Base-by-base conservation (phyloP, 2,888 invertebrate species). In the Thymelicus lineola region DNA sequence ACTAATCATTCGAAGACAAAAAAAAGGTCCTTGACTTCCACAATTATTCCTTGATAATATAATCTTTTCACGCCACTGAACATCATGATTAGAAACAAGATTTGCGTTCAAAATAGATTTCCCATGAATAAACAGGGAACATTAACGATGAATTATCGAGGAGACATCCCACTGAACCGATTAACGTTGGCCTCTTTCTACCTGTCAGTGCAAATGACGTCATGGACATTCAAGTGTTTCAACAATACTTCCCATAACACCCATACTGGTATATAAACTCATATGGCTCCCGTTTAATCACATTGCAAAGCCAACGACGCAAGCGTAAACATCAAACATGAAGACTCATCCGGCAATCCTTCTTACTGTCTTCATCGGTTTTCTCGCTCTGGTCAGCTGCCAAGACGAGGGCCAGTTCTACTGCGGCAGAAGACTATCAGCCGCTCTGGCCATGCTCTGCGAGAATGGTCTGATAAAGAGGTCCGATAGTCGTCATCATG, bases 391-490 rank as follows among this genome's bases (percentile, higher is more conserved):
- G 45, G 60, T 70, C 1, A 50, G 53, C 7, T 46, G 64, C 55
- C 65, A 74, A 45, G 72, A 71, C 9, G 62, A 72, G 17, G 72
- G 67, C 0, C 75, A 76, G 48, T 62, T 71, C 2, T 77, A 77
- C 53, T 77, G 76, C 28, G 77, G 76, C 1, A 71, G 77, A 42
- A 63, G 72, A 2, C 53, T 84, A 20, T 75, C 82, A 0, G 63
- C 55, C 0, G 71, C 75, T 0, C 35, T 79, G 46, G 76, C 77
- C 0, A 57, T 76, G 17, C 59, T 78, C 1, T 79, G 73, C 61
- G 57, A 76, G 61, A 60, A 63, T 70, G 69, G 71, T 45, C 6
- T 73, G 72, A 63, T 78, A 72, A 77, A 74, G 66, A 57, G 72
- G 50, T 70, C 76, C 0, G 61, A 71, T 7, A 59, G 28, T 42